A percentile compares a stretch with the other conserved stretches of the same genome.
Conservation (phyloP, 2,888 invertebrate genomes). For the Diadegma fenestrale region DNA sequence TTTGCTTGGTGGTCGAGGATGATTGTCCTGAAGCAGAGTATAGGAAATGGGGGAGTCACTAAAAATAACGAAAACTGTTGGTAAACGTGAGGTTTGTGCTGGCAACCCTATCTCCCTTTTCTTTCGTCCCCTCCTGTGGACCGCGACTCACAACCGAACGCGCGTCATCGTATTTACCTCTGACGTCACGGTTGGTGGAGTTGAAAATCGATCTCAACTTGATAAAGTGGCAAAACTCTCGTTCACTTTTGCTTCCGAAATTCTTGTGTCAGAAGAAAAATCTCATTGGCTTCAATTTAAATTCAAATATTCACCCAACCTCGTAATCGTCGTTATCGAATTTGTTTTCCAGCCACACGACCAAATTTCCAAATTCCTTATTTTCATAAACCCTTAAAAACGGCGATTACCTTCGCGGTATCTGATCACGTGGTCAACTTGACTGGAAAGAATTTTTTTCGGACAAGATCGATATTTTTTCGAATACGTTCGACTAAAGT, state of each 20-base stretch:
- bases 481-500: too few species aligned
- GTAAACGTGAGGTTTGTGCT: background rate
- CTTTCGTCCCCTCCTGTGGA: background rate
- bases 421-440: too few species aligned
- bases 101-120: constrained; percentile 1
- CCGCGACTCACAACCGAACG: constrained; percentile 6
- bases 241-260: background rate
- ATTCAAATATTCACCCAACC: background rate
- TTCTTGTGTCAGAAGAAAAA: background rate
- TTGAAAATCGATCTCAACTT: constrained; percentile 56
- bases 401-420: too few species aligned
- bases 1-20: background rate
- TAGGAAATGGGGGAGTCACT: background rate
- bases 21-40: constrained; percentile 23
- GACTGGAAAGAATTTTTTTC: too few species aligned
- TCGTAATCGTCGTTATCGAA: background rate
- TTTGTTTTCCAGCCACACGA: background rate
- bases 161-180: constrained; percentile 63
- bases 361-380: too few species aligned
- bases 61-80: constrained; percentile 31
- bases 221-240: constrained; percentile 38
- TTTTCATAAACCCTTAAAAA: background rate
- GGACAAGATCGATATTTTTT: too few species aligned
- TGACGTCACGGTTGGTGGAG: constrained; percentile 59
- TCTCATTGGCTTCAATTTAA: background rate